These are phyloP conservation scores for human DNA, from an alignment of 2,113 vertebrate genomes.

Conservation along the genomic window GRCh38 chr18:26018501-26019000, in stretches of 20 bases:
- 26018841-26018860: not conserved
- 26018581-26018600: not conserved
- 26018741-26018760: not conserved
- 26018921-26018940: not conserved
- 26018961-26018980: not conserved
- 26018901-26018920: not conserved
- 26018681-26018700: not conserved
- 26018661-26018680: not conserved
- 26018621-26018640: not conserved
- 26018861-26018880: not conserved
- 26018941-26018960: not conserved
- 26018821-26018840: not conserved
- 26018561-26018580: not conserved
- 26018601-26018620: not conserved
- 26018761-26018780: not conserved
- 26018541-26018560: constrained; percentile 12
- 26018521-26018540: not conserved
- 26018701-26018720: not conserved
- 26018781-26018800: not conserved
- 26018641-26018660: not conserved
- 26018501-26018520: not conserved
- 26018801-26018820: not conserved
- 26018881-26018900: not conserved
- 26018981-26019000: not conserved
- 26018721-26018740: not conserved